Percentiles rank a stretch among this genome's conserved stretches.
Conservation (phyloP, 1,140 invertebrate genomes). For the Nixonia krombeini region DNA sequence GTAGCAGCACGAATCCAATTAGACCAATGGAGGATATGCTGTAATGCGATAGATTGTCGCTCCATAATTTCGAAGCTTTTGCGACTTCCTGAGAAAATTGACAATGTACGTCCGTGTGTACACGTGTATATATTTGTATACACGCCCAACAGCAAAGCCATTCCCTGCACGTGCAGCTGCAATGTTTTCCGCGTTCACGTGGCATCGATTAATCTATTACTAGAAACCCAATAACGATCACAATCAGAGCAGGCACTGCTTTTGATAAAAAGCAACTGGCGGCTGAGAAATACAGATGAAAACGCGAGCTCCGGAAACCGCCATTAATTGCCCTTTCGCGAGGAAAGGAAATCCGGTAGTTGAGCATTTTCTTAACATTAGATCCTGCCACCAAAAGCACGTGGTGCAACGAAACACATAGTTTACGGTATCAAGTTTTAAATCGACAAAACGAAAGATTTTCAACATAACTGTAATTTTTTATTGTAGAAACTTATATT, state of each 20-base stretch:
- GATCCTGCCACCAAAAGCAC: too few species aligned
- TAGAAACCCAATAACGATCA: background rate
- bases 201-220: background rate
- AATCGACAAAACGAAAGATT: too few species aligned
- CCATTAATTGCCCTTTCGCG: too few species aligned
- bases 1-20: constrained; percentile 52
- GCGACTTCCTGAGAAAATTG: constrained; percentile 47
- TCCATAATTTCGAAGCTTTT: constrained; percentile 47
- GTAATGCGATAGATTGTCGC: constrained; percentile 47
- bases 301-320: too few species aligned
- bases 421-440: too few species aligned
- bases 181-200: background rate
- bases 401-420: too few species aligned
- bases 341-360: too few species aligned
- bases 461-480: too few species aligned
- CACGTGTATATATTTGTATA: constrained; percentile 20
- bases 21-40: constrained; percentile 41
- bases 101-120: constrained; percentile 29
- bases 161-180: constrained; percentile 1
- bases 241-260: background rate
- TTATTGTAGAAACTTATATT: too few species aligned
- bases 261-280: background rate
- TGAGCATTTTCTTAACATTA: too few species aligned
- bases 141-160: background rate
- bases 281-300: too few species aligned